Percentiles rank a stretch among this genome's conserved stretches.
Conservation (phyloP, 2,797 vertebrate genomes). For the Hylomyscus alleni region DNA sequence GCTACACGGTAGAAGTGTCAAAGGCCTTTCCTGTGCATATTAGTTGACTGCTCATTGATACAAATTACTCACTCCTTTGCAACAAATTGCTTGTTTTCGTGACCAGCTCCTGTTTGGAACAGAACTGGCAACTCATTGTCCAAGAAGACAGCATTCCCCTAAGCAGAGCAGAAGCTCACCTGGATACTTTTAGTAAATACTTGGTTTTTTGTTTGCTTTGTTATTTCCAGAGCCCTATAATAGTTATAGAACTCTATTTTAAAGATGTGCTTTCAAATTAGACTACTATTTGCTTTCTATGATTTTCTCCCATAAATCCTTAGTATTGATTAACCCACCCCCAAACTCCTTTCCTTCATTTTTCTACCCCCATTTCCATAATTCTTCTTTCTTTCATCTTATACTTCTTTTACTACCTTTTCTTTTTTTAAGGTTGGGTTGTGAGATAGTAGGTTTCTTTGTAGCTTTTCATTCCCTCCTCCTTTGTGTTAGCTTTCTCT, state of each 20-base stretch:
- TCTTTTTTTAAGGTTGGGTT: not conserved
- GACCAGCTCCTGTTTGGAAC: not conserved
- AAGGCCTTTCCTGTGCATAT: not conserved
- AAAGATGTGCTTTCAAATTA: not conserved
- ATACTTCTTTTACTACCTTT: not conserved
- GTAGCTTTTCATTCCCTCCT: not conserved
- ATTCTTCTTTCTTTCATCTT: not conserved
- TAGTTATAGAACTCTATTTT: not conserved
- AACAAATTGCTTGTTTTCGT: not conserved
- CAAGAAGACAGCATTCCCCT: not conserved
- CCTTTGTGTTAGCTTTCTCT: not conserved
- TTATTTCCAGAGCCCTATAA: not conserved
- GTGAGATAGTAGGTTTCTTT: not conserved
- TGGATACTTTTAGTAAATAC: not conserved
- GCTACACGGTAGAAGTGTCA: not conserved
- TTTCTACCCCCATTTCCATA: not conserved
- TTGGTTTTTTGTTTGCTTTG: slow-evolving; percentile 2
- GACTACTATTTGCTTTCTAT: not conserved
- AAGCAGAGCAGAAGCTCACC: not conserved
- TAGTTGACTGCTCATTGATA: not conserved
- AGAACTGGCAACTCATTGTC: no score
- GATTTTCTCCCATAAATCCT: not conserved
- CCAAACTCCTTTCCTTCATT: not conserved
- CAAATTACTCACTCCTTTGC: not conserved
- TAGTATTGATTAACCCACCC: not conserved